These are phyloP conservation scores for Sitta europaea DNA, from an alignment of 2,113 vertebrate species.

Conservation along the genomic window DNA sequence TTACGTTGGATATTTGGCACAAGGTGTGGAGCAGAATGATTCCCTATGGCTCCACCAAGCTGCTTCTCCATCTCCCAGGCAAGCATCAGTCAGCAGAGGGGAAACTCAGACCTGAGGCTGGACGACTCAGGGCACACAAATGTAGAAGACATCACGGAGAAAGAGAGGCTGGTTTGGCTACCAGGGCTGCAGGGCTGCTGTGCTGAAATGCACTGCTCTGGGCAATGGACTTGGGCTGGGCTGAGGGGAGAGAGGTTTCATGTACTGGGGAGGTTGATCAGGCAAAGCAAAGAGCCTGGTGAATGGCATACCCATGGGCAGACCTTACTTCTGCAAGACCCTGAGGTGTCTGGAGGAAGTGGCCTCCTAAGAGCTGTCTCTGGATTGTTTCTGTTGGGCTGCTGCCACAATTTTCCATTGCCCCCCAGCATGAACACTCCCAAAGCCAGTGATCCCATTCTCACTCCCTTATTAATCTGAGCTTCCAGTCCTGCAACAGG, in stretches of 20 bases:
- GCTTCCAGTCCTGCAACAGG: background rate
- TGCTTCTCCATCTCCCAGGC: background rate
- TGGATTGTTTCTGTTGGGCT: background rate
- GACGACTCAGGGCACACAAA: background rate
- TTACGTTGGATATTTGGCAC: background rate
- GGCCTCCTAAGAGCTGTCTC: background rate
- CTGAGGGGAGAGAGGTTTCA: background rate
- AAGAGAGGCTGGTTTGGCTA: background rate
- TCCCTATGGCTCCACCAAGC: background rate
- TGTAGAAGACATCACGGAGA: accelerated
- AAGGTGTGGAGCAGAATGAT: background rate
- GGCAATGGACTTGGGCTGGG: background rate
- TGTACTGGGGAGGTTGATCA: accelerated
- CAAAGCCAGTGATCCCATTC: background rate
- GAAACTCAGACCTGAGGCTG: background rate
- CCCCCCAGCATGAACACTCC: background rate
- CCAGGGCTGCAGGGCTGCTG: background rate
- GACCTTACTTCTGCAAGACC: background rate
- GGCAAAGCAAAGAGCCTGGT: background rate
- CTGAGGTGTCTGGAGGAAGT: background rate
- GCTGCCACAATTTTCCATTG: background rate
- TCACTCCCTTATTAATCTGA: background rate
- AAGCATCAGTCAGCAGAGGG: background rate
- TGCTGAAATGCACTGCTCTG: background rate
- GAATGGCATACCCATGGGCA: background rate